Evolutionary conservation across 2,797 vertebrate species (phyloP), one percentile per base, ranked within the genome.

Genomic region (Spea hammondii): DNA sequence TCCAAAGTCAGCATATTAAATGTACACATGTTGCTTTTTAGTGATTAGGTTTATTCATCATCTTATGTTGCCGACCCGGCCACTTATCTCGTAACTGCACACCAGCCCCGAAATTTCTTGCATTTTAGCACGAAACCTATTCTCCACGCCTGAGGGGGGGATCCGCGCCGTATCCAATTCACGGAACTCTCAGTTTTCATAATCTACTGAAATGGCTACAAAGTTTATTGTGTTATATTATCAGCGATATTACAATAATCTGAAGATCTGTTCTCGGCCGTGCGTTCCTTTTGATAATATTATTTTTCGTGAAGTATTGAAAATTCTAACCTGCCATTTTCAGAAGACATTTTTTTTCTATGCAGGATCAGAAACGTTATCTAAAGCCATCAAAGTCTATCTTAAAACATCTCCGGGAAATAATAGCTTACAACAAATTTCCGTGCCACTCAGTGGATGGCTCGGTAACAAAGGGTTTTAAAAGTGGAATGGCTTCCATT

Each of bases 401-500:
- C 62, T 67, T 51, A 59, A 67, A 70, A 8, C 62, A 50, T 59
- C 70, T 50, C 12, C 11, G 50, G 50, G 17, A 72, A 72, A 78
- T 78, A 55, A 65, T 51, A 5, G 50, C 45, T 13, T 13, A 8
- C 50, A 12, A 44, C n/a, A n/a, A 49, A 49, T 55, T 14, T 65
- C 64, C 7, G 32, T 32, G 69, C 6, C 60, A 53, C 69, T 72
- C 51, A 6, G 70, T 11, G 51, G 60, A 32, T 12, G 49, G 45
- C 12, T 44, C 17, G 5, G 48, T 45, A 72, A 72, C 77, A 78
- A 65, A 78, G 46, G 51, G 70, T 57, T 65, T 66, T 65, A 78
- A 8, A 45, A 13, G 13, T 68, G 68, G 76, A 71, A 11, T 6
- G 7, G 67, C 17, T 44, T 51, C 66, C n/a, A 12, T 6, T 32